phyloP scores from a whole-genome alignment of 2,797 vertebrate species.

The Balearica regulorum region DNA sequence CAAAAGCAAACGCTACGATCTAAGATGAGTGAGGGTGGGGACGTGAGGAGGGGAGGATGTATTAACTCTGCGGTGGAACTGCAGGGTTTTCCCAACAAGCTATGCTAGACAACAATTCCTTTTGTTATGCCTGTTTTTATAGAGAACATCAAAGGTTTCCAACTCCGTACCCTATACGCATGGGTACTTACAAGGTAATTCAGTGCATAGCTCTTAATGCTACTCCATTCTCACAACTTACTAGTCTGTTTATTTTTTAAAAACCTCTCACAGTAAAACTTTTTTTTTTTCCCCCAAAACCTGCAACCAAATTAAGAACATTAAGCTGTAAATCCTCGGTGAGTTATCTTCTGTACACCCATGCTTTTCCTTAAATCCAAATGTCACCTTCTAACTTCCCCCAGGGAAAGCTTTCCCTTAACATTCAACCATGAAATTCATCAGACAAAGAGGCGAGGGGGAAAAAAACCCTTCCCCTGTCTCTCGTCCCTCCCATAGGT shows the following conservation, averaged over 20 bases:
- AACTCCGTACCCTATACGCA: accelerated
- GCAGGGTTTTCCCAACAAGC: neutral
- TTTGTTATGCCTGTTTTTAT: neutral
- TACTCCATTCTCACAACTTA: neutral
- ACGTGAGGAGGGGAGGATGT: neutral
- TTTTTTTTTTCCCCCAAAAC: neutral
- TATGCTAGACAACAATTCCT: neutral
- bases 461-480: neutral
- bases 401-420: neutral
- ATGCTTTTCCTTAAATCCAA: neutral
- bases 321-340: neutral
- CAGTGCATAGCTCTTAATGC: no score
- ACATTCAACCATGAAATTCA: conserved; percentile 4
- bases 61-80: neutral
- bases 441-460: neutral
- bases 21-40: neutral
- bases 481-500: neutral
- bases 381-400: neutral
- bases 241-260: neutral
- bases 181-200: neutral
- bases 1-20: neutral
- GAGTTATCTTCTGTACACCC: neutral
- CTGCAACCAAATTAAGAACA: neutral
- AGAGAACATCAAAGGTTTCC: neutral
- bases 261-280: neutral